These are phyloP conservation scores for Drosophila kurseongensis DNA, from an alignment of 1,140 invertebrate species.

Conservation along the genomic window DNA sequence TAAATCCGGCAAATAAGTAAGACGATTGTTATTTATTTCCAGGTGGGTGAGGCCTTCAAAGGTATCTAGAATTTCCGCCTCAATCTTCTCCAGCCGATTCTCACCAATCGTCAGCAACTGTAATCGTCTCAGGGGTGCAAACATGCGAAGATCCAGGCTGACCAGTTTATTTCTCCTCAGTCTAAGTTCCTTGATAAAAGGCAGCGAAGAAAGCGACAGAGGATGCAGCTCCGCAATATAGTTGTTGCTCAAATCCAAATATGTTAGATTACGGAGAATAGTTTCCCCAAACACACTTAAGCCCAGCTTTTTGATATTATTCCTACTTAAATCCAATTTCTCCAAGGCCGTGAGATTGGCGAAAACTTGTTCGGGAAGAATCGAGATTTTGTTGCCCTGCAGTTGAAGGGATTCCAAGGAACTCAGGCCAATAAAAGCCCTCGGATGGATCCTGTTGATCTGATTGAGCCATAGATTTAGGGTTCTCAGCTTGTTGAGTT, in stretches of 20 bases:
- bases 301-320: conserved; percentile 47
- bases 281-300: conserved; percentile 51
- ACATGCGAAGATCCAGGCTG: conserved; percentile 61
- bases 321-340: conserved; percentile 62
- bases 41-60: conserved; percentile 49
- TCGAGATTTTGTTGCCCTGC: conserved; percentile 62
- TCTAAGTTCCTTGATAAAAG: conserved; percentile 58
- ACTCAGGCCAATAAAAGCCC: conserved; percentile 47
- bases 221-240: conserved; percentile 59
- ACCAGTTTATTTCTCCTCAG: conserved; percentile 63
- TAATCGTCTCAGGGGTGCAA: conserved; percentile 63
- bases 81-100: conserved; percentile 63
- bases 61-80: conserved; percentile 40
- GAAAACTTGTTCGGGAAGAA: conserved; percentile 54
- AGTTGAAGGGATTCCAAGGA: conserved; percentile 56
- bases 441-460: conserved; percentile 42
- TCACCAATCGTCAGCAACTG: conserved; percentile 59
- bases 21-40: conserved; percentile 74
- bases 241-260: conserved; percentile 64
- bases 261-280: conserved; percentile 36
- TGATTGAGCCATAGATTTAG: conserved; percentile 66
- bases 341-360: conserved; percentile 52
- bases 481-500: conserved; percentile 36
- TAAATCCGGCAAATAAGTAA: conserved; percentile 62
- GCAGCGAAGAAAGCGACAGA: conserved; percentile 56